phyloP scores from a whole-genome alignment of 64 coral and sea anemone species.

The Porites lutea region DNA sequence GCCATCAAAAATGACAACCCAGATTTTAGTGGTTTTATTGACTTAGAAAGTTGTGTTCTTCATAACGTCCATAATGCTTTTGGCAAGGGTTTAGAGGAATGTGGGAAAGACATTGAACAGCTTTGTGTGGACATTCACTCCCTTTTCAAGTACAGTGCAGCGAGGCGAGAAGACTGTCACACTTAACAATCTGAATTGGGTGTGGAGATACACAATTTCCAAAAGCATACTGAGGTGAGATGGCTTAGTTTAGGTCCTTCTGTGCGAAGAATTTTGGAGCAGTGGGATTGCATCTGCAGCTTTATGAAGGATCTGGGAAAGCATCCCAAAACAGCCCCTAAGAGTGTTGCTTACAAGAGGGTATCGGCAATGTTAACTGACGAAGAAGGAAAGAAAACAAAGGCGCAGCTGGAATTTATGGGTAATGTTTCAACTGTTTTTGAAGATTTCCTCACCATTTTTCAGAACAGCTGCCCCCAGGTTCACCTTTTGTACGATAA shows the following conservation, averaged over 20 bases:
- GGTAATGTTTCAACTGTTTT: constrained; percentile 75
- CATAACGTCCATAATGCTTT: constrained; percentile 66
- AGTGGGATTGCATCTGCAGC: constrained; percentile 66
- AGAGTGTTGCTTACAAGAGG: constrained; percentile 56
- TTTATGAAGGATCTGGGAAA: constrained; percentile 69
- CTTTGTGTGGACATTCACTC: constrained; percentile 46
- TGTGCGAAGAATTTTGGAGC: constrained; percentile 57
- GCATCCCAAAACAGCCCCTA: constrained; percentile 55
- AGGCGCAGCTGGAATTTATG: constrained; percentile 68
- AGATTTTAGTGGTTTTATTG: constrained; percentile 51
- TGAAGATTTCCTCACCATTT: constrained; percentile 71
- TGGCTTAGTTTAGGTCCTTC: constrained; percentile 69
- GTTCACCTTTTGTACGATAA: constrained; percentile 59
- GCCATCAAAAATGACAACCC: constrained; percentile 48
- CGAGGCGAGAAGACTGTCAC: constrained; percentile 55
- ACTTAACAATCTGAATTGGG: constrained; percentile 11
- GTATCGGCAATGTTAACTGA: constrained; percentile 55
- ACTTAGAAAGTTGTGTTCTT: constrained; percentile 44
- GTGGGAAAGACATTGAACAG: constrained; percentile 44
- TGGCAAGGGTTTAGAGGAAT: constrained; percentile 57
- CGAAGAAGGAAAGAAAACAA: constrained; percentile 61
- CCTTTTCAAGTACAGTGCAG: constrained; percentile 43
- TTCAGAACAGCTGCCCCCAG: constrained; percentile 71
- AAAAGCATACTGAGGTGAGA: constrained; percentile 70
- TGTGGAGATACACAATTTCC: constrained; percentile 45